Base-by-base conservation (phyloP, 1,140 invertebrate species). In the Heliothis virescens region DNA sequence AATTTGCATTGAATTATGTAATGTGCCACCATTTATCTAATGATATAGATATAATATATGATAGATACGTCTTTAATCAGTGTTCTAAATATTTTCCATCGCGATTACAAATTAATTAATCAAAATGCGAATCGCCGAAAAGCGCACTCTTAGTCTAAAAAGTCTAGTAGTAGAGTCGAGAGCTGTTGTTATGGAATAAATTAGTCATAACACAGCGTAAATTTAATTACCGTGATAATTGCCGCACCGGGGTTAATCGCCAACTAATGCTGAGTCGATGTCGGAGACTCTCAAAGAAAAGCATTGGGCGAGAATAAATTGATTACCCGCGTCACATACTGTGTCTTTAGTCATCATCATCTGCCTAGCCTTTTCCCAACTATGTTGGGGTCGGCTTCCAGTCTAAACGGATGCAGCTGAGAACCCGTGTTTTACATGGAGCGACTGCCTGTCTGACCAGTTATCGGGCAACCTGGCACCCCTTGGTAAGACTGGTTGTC, bases 211-310 rank as follows among this genome's bases (percentile, higher is more conserved):
- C 78, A 80, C 79, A 80, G 81, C 80, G 73, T 78, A 82, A 80
- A 83, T 83, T 85, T 85, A 85, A 85, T 85, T 85, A 85, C 71
- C 82, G 82, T 60, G 76, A 80, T 82, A 85, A 85, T 85, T 83
- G 82, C 74, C 74, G 76, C 60, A 59, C 52, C 59, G 29, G 12
- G 26, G 26, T 63, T 79, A 63, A 63, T 76, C 57, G 72, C 75
- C 74, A 71, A 75, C 79, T 80, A 82, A 82, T 81, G 50, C 80
- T 57, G 26, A 55, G n/a, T 74, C 50, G 69, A 26, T 52, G 62
- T 63, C 48, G 47, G 77, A 63, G 41, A n/a, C 59, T 71, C 50
- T 53, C 59, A 57, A 57, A 74, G 60, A 80, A 67, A 79, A 52
- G 9, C 57, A 15, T n/a, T 55, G 48, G 34, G 48, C 12, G 21